phyloP scores from a whole-genome alignment of 2,113 vertebrate genomes.

The Cryptomyrus ogoouensis region DNA sequence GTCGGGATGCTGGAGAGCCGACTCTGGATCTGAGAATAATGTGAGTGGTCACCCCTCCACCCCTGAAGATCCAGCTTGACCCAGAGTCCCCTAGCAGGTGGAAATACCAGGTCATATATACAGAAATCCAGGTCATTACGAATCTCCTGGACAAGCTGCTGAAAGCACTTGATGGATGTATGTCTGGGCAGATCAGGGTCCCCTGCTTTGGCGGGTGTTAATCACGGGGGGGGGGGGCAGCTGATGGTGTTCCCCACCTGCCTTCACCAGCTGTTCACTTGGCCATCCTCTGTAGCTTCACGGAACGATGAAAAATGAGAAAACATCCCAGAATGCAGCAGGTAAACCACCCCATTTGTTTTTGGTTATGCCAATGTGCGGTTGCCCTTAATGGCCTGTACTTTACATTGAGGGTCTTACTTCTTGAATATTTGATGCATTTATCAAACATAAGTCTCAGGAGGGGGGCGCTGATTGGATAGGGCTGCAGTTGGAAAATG shows the following conservation, averaged over 20 bases:
- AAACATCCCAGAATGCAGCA: background rate
- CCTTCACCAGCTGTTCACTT: background rate
- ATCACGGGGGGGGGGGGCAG: background rate
- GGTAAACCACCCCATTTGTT: background rate
- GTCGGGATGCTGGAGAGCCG: background rate
- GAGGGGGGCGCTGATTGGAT: background rate
- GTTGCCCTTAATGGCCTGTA: background rate
- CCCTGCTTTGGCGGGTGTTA: background rate
- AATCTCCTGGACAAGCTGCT: background rate
- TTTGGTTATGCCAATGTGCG: background rate
- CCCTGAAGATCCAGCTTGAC: background rate
- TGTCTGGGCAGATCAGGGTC: background rate
- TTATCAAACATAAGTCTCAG: background rate
- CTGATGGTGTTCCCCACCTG: background rate
- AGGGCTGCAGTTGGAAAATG: background rate
- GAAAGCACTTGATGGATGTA: background rate
- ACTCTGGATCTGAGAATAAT: background rate
- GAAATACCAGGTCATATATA: background rate
- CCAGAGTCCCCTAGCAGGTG: background rate
- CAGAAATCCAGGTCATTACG: background rate
- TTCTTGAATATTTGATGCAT: background rate
- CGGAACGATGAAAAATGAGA: background rate
- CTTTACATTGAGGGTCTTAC: background rate
- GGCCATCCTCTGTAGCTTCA: background rate
- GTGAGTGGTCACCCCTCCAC: background rate